Evolutionary conservation across 2,888 invertebrate species (phyloP), one percentile per base, ranked within the genome.

Genomic region (Pasiphila rectangulata): DNA sequence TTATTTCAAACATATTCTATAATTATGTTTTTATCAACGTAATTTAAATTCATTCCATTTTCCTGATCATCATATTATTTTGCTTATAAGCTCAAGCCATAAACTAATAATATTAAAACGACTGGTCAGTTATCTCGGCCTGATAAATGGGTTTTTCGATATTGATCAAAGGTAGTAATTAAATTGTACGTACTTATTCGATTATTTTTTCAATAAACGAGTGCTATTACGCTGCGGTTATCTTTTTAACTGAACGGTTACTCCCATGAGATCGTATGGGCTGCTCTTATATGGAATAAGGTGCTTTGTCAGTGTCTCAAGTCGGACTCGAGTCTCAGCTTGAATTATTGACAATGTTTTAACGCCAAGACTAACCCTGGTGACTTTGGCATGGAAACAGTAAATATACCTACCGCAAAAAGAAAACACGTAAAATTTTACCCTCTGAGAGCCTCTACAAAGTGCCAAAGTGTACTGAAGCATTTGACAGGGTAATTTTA

Each of bases 271-370:
- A 46, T 55, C 48, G 55, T 34, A 46, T 38, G 24, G 21, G 41
- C 56, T 57, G 52, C 57, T 63, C 72, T 62, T 74, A 74, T 75
- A 76, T 68, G 74, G 75, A 63, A 66, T 65, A 67, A 59, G 66
- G 57, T 59, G 58, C 63, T 74, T 74, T 69, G 64, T 73, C 69
- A 69, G 64, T 69, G 73, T 75, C 76, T 63, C 56, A 36, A 43
- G 42, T 39, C 54, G 51, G 42, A 42, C 40, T 58, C 56, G 59
- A 59, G 57, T 42, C 43, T 38, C 27, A 54, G 54, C 53, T 61
- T 63, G 59, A 67, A 59, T 64, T 61, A 58, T 67, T 55, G 20
- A 43, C 53, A 61, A 44, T 49, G 42, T 12, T 12, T 24, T 6
- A 25, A 25, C n/a, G n/a, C n/a, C n/a, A 12, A 12, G 12, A 25